phyloP scores from a whole-genome alignment of 2,888 invertebrate species.

The Eristalis arbustorum region DNA sequence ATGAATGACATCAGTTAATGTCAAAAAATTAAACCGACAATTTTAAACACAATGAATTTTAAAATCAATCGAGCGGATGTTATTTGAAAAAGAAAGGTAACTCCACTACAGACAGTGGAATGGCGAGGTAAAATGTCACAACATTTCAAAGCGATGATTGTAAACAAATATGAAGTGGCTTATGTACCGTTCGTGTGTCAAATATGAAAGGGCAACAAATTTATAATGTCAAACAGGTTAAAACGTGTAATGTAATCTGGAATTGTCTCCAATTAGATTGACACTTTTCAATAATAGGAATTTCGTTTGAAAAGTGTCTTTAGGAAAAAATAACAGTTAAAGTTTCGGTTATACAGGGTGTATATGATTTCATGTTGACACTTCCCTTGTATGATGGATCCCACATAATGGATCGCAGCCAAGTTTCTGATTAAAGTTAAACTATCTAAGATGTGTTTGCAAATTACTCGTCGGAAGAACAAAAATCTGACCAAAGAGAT shows the following conservation, averaged over 20 bases:
- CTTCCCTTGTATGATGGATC: too few relatives aligned
- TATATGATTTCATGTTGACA: not conserved
- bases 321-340: not conserved
- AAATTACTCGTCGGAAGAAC: not conserved
- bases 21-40: conserved; percentile 37
- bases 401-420: too few relatives aligned
- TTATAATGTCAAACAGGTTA: not conserved
- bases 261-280: not conserved
- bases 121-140: conserved; percentile 32
- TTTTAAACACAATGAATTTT: conserved; percentile 41
- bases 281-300: not conserved
- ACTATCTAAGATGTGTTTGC: not conserved
- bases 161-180: not conserved
- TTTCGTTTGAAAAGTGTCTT: not conserved
- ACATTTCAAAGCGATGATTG: not conserved
- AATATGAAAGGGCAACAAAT: too few relatives aligned
- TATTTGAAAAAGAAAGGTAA: conserved; percentile 34
- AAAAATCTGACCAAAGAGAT: not conserved
- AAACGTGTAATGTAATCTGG: not conserved
- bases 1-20: not conserved
- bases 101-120: not conserved
- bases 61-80: conserved; percentile 38
- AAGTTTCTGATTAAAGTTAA: not conserved
- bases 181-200: not conserved
- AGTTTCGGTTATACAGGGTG: not conserved